phyloP scores from a whole-genome alignment of 2,113 vertebrate species.

The Urocynchramus pylzowi region DNA sequence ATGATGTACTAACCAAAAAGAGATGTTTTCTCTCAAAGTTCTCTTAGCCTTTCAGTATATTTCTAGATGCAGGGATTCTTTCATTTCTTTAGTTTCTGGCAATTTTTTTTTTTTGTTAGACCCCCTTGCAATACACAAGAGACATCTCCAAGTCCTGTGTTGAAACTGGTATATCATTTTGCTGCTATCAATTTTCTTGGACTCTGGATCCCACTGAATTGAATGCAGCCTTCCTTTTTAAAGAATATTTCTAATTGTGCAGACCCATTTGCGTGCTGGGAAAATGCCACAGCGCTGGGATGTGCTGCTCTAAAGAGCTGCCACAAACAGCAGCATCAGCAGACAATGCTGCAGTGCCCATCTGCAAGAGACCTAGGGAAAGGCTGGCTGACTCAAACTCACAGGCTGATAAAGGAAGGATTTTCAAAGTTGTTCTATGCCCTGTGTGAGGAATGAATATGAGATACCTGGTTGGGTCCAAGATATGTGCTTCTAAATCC shows the following conservation, averaged over 20 bases:
- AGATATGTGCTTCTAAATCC: neutral
- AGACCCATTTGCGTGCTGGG: neutral
- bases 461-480: neutral
- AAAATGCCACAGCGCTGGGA: neutral
- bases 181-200: neutral
- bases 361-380: neutral
- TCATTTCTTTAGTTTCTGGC: neutral
- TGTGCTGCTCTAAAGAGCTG: neutral
- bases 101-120: slow-evolving; percentile 27
- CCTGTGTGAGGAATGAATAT: neutral
- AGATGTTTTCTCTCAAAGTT: neutral
- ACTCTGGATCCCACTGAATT: neutral
- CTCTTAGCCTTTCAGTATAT: slow-evolving; percentile 41
- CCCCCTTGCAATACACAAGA: neutral
- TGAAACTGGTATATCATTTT: neutral
- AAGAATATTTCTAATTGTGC: neutral
- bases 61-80: neutral
- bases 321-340: neutral
- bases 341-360: neutral
- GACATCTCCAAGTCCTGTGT: neutral
- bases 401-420: neutral
- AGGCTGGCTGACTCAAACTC: neutral
- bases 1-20: neutral
- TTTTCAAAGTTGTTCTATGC: neutral
- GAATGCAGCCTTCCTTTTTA: neutral